These are phyloP conservation scores for Papilio protenor DNA, from an alignment of 2,888 invertebrate genomes.

Conservation along the genomic window DNA sequence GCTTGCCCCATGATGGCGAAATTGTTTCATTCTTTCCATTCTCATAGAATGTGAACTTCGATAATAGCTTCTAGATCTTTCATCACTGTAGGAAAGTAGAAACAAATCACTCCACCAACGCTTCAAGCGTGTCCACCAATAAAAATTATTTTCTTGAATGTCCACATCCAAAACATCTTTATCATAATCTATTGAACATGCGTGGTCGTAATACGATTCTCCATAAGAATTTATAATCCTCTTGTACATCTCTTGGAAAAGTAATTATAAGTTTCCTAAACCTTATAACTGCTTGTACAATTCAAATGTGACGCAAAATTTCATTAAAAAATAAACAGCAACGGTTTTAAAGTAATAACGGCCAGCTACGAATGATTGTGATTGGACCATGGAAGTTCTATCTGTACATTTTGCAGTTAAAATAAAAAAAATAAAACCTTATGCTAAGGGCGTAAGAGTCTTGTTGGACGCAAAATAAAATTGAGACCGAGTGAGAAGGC, in stretches of 20 bases:
- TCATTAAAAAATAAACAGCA: too few species aligned
- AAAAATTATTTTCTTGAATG: conserved; percentile 48
- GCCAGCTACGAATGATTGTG: too few species aligned
- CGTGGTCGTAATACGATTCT: conserved; percentile 55
- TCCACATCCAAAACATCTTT: conserved; percentile 58
- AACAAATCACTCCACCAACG: conserved; percentile 60
- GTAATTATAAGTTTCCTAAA: not conserved
- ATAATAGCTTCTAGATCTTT: conserved; percentile 52
- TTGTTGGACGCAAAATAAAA: too few species aligned
- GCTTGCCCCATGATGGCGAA: conserved; percentile 49
- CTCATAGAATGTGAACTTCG: conserved; percentile 57
- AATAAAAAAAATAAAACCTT: too few species aligned
- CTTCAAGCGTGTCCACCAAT: conserved; percentile 43
- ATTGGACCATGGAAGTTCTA: too few species aligned
- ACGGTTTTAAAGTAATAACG: too few species aligned
- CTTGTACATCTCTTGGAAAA: conserved; percentile 25
- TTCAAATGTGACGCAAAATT: too few species aligned
- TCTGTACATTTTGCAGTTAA: too few species aligned
- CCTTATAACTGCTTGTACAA: too few species aligned
- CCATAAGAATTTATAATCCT: conserved; percentile 31
- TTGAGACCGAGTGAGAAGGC: too few species aligned
- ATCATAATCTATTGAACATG: conserved; percentile 53
- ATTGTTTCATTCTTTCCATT: conserved; percentile 56
- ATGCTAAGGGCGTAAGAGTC: too few species aligned
- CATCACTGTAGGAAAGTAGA: conserved; percentile 55